A percentile compares a stretch with the other conserved stretches of the same genome.
Conservation (phyloP, 1,140 invertebrate genomes). For the Orius insidiosus region DNA sequence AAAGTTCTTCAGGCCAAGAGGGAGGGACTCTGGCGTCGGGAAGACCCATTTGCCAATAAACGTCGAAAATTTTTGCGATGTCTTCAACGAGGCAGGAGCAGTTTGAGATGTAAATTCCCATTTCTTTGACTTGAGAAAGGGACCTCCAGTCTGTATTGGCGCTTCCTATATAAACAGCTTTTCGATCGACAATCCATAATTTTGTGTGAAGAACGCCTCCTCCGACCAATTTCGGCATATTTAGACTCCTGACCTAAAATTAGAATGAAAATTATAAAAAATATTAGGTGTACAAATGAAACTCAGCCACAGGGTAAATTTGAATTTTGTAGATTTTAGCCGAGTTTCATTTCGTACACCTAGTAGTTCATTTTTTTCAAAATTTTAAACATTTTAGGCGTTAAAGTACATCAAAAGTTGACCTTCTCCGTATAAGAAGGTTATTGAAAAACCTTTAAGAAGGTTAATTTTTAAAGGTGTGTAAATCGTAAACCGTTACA, state of each 20-base stretch:
- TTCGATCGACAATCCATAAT: conserved; percentile 71
- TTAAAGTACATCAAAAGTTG: too few relatives aligned
- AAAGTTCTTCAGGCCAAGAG: conserved; percentile 50
- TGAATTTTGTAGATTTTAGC: too few relatives aligned
- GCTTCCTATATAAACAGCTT: conserved; percentile 68
- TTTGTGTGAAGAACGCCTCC: conserved; percentile 92
- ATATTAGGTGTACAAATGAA: too few relatives aligned
- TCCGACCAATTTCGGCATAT: conserved; percentile 70
- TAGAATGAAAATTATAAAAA: too few relatives aligned
- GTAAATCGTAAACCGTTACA: too few relatives aligned
- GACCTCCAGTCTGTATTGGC: conserved; percentile 92
- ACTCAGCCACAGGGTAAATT: too few relatives aligned
- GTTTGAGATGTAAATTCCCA: conserved; percentile 65
- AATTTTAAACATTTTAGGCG: too few relatives aligned
- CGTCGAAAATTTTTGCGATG: conserved; percentile 78
- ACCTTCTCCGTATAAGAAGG: too few relatives aligned
- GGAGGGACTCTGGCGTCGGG: conserved; percentile 45
- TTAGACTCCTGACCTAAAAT: conserved; percentile 56
- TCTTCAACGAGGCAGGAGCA: conserved; percentile 76
- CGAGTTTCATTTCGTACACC: too few relatives aligned
- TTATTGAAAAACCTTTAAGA: too few relatives aligned
- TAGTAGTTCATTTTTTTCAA: too few relatives aligned
- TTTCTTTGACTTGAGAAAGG: conserved; percentile 89
- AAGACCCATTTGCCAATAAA: conserved; percentile 73
- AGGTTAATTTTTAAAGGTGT: too few relatives aligned